Conservation (phyloP, 2,888 invertebrate genomes). For the Opisthograptis luteolata region DNA sequence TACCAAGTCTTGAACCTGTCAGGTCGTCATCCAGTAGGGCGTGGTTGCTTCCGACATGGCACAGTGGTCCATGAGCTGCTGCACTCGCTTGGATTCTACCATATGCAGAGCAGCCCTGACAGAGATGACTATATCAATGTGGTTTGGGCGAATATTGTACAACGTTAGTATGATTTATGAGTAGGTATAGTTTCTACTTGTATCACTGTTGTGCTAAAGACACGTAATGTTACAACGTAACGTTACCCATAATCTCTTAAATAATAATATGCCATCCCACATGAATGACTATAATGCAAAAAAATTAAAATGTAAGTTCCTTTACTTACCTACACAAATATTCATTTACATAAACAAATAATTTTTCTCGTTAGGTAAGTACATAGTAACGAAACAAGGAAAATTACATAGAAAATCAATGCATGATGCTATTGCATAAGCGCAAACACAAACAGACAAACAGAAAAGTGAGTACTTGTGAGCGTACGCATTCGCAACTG, state of each 20-base stretch:
- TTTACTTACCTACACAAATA: no score
- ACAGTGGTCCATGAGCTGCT: constrained; percentile 91
- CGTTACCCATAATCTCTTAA: no score
- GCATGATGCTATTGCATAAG: constrained; percentile 4
- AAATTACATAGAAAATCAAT: constrained; percentile 14
- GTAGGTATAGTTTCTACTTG: no score
- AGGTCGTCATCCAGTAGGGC: constrained; percentile 80
- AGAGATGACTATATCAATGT: constrained; percentile 90
- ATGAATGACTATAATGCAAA: no score
- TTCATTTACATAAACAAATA: no score
- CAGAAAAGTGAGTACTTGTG: constrained; percentile 29
- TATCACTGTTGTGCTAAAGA: no score
- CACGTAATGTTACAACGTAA: no score
- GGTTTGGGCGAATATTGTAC: constrained; percentile 88
- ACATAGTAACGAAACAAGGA: background rate
- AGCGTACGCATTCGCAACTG: constrained; percentile 16
- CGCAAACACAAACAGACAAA: constrained; percentile 26
- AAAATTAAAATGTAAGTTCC: no score
- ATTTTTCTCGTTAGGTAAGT: no score
- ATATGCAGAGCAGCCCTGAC: constrained; percentile 92
- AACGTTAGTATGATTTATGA: constrained; percentile 73
- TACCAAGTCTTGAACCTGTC: constrained; percentile 84
- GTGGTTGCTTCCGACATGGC: constrained; percentile 86
- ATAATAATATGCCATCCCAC: no score
- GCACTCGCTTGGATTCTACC: constrained; percentile 92